Conservation (phyloP, 2,113 vertebrate genomes). For the Glaucomys volans region DNA sequence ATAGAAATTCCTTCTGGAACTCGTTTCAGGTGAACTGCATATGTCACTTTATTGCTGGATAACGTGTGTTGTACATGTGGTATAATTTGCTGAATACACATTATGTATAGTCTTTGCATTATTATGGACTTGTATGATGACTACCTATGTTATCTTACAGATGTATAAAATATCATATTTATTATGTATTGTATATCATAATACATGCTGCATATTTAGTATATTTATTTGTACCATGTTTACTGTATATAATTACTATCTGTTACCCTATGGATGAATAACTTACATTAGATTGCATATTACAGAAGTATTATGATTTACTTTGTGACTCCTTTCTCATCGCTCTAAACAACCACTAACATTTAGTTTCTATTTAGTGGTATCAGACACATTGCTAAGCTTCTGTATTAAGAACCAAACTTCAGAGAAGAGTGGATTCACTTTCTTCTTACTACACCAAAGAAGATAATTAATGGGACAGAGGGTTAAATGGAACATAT, state of each 20-base stretch:
- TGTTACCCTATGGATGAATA: not conserved
- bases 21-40: not conserved
- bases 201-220: not conserved
- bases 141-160: not conserved
- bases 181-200: not conserved
- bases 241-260: not conserved
- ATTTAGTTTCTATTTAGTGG: not conserved
- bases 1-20: slow-evolving; percentile 5
- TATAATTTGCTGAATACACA: not conserved
- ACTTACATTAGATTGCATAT: not conserved
- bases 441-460: not conserved
- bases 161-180: not conserved
- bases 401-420: not conserved
- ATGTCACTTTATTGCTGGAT: not conserved
- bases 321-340: not conserved
- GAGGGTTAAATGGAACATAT: not conserved
- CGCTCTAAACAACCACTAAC: not conserved
- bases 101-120: not conserved
- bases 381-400: not conserved
- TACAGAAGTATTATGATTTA: not conserved
- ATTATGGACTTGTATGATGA: not conserved
- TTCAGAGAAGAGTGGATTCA: not conserved
- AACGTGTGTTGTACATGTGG: not conserved
- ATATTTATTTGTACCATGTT: not conserved
- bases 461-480: not conserved